Percentiles rank a stretch among this genome's conserved stretches.
phyloP scores from a whole-genome alignment of 1,140 invertebrate species.

The Meloidogyne exigua region DNA sequence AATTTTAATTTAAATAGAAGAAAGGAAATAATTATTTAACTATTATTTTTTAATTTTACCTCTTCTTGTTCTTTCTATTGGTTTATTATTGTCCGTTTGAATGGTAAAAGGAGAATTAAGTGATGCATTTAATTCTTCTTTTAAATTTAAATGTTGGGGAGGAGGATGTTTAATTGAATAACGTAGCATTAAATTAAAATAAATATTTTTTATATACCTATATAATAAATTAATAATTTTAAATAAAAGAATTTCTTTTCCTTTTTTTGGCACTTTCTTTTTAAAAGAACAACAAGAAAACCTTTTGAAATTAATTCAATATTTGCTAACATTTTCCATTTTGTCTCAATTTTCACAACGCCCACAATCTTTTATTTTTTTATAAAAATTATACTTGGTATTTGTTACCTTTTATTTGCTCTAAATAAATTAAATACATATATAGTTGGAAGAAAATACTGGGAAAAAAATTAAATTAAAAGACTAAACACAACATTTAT shows the following conservation, averaged over 20 bases:
- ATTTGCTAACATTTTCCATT: background rate
- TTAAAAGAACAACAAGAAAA: background rate
- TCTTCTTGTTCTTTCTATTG: background rate
- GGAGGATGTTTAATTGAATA: background rate
- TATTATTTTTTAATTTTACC: background rate
- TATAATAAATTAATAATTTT: too few relatives aligned
- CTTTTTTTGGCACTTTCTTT: background rate
- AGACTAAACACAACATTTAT: background rate
- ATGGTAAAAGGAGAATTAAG: background rate
- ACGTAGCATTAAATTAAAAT: background rate
- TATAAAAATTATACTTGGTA: background rate
- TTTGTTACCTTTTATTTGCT: background rate
- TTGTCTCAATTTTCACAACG: background rate
- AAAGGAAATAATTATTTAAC: too few relatives aligned
- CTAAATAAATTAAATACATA: background rate
- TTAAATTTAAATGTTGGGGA: background rate
- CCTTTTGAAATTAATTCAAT: background rate
- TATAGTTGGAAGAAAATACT: too few relatives aligned
- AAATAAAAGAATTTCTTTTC: too few relatives aligned
- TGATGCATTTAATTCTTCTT: background rate
- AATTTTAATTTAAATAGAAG: background rate
- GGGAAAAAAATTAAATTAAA: background rate
- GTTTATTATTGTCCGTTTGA: background rate
- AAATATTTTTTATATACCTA: too few relatives aligned
- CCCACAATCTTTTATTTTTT: background rate